Conservation (phyloP, 2,113 vertebrate species). For the Nicator chloris region DNA sequence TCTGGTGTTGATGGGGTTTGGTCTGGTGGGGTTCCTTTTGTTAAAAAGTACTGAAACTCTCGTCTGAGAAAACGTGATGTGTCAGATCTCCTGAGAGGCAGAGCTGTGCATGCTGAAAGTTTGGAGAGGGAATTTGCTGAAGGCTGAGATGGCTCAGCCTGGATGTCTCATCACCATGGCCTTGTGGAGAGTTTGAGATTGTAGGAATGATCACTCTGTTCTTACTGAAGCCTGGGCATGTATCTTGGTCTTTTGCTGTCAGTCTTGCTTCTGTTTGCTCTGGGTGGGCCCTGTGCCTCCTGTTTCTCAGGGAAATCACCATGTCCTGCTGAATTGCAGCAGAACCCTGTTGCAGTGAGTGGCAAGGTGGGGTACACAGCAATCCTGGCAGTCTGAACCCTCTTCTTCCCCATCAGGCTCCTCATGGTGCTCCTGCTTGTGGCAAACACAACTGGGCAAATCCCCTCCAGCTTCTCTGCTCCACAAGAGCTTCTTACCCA, state of each 20-base stretch:
- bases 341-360: not conserved
- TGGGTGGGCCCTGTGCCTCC: not conserved
- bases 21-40: not conserved
- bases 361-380: not conserved
- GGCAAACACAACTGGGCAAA: not conserved
- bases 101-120: not conserved
- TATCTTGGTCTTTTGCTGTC: not conserved
- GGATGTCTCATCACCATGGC: not conserved
- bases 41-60: not conserved
- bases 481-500: not conserved
- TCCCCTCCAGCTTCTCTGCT: not conserved
- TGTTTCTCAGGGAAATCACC: not conserved
- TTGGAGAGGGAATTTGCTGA: not conserved
- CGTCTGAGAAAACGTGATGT: accelerated
- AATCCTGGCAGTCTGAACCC: not conserved
- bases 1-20: not conserved
- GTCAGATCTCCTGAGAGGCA: not conserved
- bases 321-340: accelerated
- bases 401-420: not conserved
- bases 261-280: not conserved
- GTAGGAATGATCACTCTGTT: not conserved
- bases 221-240: not conserved
- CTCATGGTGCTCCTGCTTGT: not conserved
- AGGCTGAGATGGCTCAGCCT: not conserved
- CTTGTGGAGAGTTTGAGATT: not conserved